A percentile compares a stretch with the other conserved stretches of the same genome.
Evolutionary conservation across 2,797 vertebrate genomes (phyloP).

Genomic region (Aythya fuligula): DNA sequence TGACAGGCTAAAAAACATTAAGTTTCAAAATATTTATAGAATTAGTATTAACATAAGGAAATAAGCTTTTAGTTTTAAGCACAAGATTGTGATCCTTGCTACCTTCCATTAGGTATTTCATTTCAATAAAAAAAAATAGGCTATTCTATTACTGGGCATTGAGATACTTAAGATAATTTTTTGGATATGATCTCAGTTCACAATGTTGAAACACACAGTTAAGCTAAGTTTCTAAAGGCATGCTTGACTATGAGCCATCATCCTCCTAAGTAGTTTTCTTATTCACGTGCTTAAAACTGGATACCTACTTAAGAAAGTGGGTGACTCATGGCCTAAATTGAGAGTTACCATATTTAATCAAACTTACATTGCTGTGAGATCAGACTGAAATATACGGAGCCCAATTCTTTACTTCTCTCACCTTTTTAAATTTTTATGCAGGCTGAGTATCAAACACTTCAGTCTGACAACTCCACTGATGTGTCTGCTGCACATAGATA

Average conservation of each 20-base stretch:
- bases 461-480: background rate
- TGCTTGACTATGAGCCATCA: background rate
- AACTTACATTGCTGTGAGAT: background rate
- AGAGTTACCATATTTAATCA: background rate
- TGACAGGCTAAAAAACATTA: background rate
- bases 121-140: background rate
- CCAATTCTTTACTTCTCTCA: background rate
- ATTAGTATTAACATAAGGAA: background rate
- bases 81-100: background rate
- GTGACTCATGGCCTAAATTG: slow-evolving; percentile 12
- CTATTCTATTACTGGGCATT: background rate
- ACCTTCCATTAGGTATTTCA: background rate
- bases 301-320: background rate
- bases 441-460: background rate
- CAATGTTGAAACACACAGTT: background rate
- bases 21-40: background rate
- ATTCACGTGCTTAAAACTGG: slow-evolving; percentile 18
- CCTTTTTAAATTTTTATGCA: background rate
- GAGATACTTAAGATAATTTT: background rate
- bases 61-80: background rate
- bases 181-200: background rate
- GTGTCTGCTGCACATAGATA: background rate
- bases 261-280: background rate
- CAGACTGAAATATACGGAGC: background rate
- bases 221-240: background rate